Percentiles rank a stretch among this genome's conserved stretches.
These are phyloP conservation scores for Cephalotes varians DNA, from an alignment of 2,888 invertebrate genomes.

Conservation along the genomic window DNA sequence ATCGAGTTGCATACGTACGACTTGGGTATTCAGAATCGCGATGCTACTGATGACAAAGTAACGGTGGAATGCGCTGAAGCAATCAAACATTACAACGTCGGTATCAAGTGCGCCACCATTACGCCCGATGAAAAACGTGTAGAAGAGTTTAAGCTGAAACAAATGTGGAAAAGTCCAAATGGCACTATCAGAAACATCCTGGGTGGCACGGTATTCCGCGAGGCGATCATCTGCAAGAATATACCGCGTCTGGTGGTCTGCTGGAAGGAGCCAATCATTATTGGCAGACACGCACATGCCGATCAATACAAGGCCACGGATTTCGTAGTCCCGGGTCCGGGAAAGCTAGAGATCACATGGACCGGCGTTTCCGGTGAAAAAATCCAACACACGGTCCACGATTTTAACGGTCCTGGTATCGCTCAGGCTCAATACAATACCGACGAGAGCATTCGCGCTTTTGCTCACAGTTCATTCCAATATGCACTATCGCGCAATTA, in stretches of 20 bases:
- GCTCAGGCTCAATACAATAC: constrained; percentile 99
- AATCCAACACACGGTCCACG: constrained; percentile 92
- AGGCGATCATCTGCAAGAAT: constrained; percentile 96
- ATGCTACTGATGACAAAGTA: constrained; percentile 97
- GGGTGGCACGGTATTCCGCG: constrained; percentile 94
- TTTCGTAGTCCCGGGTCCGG: constrained; percentile 96
- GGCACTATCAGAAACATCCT: constrained; percentile 95
- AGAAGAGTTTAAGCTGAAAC: constrained; percentile 94
- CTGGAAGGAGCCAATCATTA: constrained; percentile 98
- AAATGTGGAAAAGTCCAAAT: constrained; percentile 97
- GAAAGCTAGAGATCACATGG: constrained; percentile 94
- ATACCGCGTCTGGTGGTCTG: constrained; percentile 97
- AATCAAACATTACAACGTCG: constrained; percentile 98
- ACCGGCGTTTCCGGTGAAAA: constrained; percentile 89
- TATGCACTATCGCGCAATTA: constrained; percentile 94
- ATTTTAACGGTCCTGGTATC: constrained; percentile 95
- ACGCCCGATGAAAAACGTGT: constrained; percentile 99
- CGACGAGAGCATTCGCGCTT: constrained; percentile 96
- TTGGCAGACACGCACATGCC: constrained; percentile 99
- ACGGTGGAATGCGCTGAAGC: constrained; percentile 99
- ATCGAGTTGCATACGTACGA: constrained; percentile 97
- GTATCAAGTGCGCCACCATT: constrained; percentile 99
- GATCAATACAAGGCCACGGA: constrained; percentile 99
- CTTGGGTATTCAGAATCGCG: constrained; percentile 97
- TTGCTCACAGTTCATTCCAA: constrained; percentile 98